Conservation (phyloP, 2,113 vertebrate genomes). For the Numida meleagris region DNA sequence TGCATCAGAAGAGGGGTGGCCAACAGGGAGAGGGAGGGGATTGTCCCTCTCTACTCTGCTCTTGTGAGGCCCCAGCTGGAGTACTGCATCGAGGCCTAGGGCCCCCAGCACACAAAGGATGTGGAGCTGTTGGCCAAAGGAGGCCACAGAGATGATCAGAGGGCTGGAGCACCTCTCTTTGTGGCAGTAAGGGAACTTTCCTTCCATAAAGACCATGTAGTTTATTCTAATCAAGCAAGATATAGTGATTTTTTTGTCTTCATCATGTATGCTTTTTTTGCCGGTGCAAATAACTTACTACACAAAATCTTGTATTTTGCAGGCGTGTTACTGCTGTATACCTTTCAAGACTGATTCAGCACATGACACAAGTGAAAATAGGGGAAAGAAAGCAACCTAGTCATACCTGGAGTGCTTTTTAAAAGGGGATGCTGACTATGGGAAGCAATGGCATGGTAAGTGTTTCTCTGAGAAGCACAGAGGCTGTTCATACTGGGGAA, state of each 20-base stretch:
- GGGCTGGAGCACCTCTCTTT: background rate
- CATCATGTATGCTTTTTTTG: background rate
- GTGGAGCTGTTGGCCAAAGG: too few species aligned
- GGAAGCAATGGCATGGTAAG: accelerated
- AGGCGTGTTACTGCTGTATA: background rate
- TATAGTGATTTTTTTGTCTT: background rate
- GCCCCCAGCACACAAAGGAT: too few species aligned
- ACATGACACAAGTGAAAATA: background rate
- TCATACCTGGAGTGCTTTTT: background rate
- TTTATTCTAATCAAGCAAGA: background rate
- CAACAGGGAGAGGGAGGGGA: too few species aligned
- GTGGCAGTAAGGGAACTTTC: background rate
- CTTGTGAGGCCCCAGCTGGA: too few species aligned
- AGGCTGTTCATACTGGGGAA: background rate
- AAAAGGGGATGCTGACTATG: accelerated
- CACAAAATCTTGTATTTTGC: background rate
- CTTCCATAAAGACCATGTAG: background rate
- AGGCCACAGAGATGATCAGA: too few species aligned
- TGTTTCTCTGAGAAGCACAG: background rate
- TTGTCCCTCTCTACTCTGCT: too few species aligned
- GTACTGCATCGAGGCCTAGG: too few species aligned
- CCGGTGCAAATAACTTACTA: background rate
- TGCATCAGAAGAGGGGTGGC: too few species aligned
- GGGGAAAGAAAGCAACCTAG: background rate
- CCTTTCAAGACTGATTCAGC: background rate